Evolutionary conservation across 2,113 vertebrate genomes (phyloP).

Genomic region (Aythya baeri): DNA sequence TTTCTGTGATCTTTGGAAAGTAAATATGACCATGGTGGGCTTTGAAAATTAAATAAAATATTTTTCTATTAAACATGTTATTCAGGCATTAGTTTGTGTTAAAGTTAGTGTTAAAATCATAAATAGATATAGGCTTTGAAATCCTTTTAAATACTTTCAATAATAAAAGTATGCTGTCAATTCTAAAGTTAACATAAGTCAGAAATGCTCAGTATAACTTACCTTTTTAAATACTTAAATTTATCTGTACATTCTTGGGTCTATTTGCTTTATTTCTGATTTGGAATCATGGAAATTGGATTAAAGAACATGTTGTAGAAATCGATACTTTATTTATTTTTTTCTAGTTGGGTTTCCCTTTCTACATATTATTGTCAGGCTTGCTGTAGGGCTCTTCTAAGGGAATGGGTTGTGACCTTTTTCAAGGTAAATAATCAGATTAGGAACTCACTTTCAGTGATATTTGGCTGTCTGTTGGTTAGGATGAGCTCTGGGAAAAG

Average conservation of each 20-base stretch:
- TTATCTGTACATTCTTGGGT: neutral
- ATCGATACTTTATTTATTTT: conserved; percentile 41
- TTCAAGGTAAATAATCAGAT: conserved; percentile 66
- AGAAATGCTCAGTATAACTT: neutral
- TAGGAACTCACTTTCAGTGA: conserved; percentile 26
- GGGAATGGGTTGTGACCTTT: conserved; percentile 56
- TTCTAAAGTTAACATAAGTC: neutral
- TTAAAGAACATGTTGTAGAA: conserved; percentile 36
- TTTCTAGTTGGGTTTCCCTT: conserved; percentile 49
- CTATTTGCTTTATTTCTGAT: conserved; percentile 8
- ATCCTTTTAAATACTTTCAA: neutral
- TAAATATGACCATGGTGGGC: neutral
- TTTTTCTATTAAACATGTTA: neutral
- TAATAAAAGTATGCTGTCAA: neutral
- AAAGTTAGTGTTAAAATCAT: neutral
- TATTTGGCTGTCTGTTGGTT: conserved; percentile 10
- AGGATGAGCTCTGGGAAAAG: neutral
- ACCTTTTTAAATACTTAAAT: neutral
- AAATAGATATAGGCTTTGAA: neutral
- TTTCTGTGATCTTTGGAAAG: neutral
- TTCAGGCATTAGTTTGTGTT: neutral
- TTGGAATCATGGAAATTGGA: conserved; percentile 20
- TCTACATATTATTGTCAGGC: conserved; percentile 34
- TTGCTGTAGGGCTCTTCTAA: conserved; percentile 22
- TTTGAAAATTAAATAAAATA: neutral